These are phyloP conservation scores for Trichoplusia ni DNA, from an alignment of 1,140 invertebrate genomes.

Conservation along the genomic window DNA sequence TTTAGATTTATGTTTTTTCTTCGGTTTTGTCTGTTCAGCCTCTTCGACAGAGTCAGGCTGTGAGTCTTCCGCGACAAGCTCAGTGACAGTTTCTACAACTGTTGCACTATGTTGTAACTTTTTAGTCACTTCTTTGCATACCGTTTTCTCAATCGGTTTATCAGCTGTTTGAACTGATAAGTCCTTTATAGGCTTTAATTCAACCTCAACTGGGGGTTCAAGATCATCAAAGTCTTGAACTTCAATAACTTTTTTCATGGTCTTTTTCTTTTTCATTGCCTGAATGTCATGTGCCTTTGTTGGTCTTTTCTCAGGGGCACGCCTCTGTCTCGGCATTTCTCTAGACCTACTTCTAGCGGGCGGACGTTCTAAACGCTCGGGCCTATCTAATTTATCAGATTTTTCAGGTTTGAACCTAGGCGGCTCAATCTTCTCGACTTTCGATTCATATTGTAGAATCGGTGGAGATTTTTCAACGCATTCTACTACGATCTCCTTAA, in stretches of 20 bases:
- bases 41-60: constrained; percentile 33
- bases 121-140: constrained; percentile 45
- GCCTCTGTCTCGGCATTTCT: constrained; percentile 71
- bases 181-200: constrained; percentile 8
- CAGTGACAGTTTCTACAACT: constrained; percentile 52
- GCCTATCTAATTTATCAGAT: constrained; percentile 16
- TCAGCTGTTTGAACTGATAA: neutral
- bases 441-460: constrained; percentile 46
- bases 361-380: constrained; percentile 31
- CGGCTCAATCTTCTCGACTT: constrained; percentile 48
- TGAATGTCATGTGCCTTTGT: constrained; percentile 61
- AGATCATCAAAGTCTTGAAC: constrained; percentile 72
- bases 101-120: constrained; percentile 52
- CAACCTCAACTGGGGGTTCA: constrained; percentile 40
- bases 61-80: constrained; percentile 32
- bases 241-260: constrained; percentile 67
- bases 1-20: constrained; percentile 76
- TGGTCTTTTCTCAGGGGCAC: constrained; percentile 65
- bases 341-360: constrained; percentile 68
- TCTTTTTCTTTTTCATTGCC: constrained; percentile 67
- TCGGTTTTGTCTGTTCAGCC: constrained; percentile 59
- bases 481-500: constrained; percentile 66
- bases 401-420: constrained; percentile 44
- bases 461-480: constrained; percentile 52
- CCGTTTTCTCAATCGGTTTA: constrained; percentile 30